phyloP scores from a whole-genome alignment of 2,888 invertebrate genomes.

The Melieria picta region DNA sequence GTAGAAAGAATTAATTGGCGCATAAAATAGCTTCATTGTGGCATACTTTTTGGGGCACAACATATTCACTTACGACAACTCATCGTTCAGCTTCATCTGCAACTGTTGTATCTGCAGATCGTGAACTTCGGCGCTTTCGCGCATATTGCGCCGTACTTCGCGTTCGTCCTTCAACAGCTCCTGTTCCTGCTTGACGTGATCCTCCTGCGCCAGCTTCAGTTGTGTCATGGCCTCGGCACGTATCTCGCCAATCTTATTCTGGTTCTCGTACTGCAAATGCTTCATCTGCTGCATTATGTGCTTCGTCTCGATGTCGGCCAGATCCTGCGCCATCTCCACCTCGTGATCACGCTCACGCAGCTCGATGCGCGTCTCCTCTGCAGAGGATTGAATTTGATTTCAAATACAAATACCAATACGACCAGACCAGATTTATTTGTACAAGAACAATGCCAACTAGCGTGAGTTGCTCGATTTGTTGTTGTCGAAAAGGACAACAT shows the following conservation, averaged over 20 bases:
- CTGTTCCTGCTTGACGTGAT: constrained; percentile 79
- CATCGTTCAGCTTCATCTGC: constrained; percentile 59
- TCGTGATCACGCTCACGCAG: constrained; percentile 82
- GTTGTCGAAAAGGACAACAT: too few species aligned
- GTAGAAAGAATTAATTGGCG: too few species aligned
- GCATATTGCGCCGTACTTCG: constrained; percentile 68
- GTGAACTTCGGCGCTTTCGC: constrained; percentile 67
- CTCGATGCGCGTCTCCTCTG: constrained; percentile 66
- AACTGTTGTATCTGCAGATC: constrained; percentile 63
- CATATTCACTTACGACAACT: constrained; percentile 53
- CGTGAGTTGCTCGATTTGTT: neutral
- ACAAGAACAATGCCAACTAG: neutral
- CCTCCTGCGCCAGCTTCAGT: constrained; percentile 84
- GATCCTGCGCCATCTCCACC: constrained; percentile 86
- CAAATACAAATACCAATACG: neutral
- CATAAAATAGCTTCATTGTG: too few species aligned
- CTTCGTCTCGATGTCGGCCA: constrained; percentile 87
- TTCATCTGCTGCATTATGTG: constrained; percentile 93
- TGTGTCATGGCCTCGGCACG: constrained; percentile 86
- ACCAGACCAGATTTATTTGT: neutral
- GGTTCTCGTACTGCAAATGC: constrained; percentile 91
- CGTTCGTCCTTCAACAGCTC: constrained; percentile 73
- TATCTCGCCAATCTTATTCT: constrained; percentile 83
- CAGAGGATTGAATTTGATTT: neutral
- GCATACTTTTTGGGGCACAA: too few species aligned